Evolutionary conservation across 2,888 invertebrate genomes (phyloP), one percentile per base, ranked within the genome.

Genomic region (Ennomos fuscantarius): DNA sequence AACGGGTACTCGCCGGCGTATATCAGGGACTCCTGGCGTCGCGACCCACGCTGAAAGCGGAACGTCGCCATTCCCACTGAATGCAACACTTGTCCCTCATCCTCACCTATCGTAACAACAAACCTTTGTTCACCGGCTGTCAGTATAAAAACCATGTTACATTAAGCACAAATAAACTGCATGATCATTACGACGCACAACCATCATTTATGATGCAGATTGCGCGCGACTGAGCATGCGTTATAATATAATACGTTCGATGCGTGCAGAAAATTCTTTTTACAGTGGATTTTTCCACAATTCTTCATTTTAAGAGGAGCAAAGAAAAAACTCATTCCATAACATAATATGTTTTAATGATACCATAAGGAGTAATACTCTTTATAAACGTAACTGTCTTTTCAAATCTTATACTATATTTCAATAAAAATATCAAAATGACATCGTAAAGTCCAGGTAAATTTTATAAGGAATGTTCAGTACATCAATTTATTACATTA

Each of bases 391-490:
- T 86, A 88, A 88, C 85, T 82, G 79, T 83, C 84, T 82, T 82
- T 79, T 79, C 78, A 73, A 79, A 54, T 55, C 55, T 59, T 59
- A 62, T 42, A 70, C 67, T 76, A 81, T 81, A 74, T 69, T 46
- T 56, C 37, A 66, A 77, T 79, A 81, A 80, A 82, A 84, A 73
- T 78, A 77, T 79, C 81, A 79, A 82, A 84, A 73, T 78, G 78
- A 73, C 40, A 77, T 73, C 70, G 65, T 69, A 73, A 73, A 74
- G 78, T 79, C 80, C 76, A 78, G 76, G 70, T 72, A 79, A 77
- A 75, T 76, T 78, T 76, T 79, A 67, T 76, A 84, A 84, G 91
- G 90, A 92, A 90, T 90, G 90, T 90, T 87, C 82, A 86, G 85
- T 89, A 81, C 82, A 82, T 86, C 78, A 82, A 81, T 79, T 78